phyloP scores from a whole-genome alignment of 2,113 vertebrate species.

The Cyprinodon brontotheroides region DNA sequence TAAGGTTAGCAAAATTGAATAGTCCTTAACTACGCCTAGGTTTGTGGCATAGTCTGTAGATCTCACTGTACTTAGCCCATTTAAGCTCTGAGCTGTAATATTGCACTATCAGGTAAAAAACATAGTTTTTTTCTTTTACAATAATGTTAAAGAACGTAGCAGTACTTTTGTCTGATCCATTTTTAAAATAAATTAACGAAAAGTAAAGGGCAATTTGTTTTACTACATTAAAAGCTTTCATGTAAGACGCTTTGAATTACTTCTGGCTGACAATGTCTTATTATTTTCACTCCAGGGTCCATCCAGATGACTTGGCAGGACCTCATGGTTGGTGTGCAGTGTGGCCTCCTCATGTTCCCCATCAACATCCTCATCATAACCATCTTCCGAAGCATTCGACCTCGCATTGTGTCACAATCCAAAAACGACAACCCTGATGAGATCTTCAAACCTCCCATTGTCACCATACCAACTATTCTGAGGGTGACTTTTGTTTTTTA shows the following conservation, averaged over 20 bases:
- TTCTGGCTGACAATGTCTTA: background rate
- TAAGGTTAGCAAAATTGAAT: no score
- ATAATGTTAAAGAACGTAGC: no score
- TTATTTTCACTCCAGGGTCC: constrained; percentile 52
- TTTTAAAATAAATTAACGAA: background rate
- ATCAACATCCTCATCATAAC: constrained; percentile 86
- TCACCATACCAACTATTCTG: constrained; percentile 65
- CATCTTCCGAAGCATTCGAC: constrained; percentile 81
- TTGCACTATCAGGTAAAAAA: no score
- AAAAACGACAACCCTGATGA: constrained; percentile 17
- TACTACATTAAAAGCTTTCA: background rate
- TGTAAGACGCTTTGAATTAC: constrained; percentile 4
- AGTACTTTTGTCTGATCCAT: no score
- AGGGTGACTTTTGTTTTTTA: constrained; percentile 59
- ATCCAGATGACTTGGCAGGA: constrained; percentile 76
- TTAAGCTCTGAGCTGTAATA: no score
- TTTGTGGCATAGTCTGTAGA: no score
- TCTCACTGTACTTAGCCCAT: no score
- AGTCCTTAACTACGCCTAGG: no score
- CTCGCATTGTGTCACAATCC: constrained; percentile 56
- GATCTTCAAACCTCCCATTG: constrained; percentile 11
- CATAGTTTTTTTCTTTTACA: no score
- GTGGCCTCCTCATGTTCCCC: constrained; percentile 85
- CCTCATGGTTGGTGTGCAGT: constrained; percentile 81
- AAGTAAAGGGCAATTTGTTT: no score